phyloP scores from a whole-genome alignment of 2,113 vertebrate genomes.

The Bothrops jararaca region DNA sequence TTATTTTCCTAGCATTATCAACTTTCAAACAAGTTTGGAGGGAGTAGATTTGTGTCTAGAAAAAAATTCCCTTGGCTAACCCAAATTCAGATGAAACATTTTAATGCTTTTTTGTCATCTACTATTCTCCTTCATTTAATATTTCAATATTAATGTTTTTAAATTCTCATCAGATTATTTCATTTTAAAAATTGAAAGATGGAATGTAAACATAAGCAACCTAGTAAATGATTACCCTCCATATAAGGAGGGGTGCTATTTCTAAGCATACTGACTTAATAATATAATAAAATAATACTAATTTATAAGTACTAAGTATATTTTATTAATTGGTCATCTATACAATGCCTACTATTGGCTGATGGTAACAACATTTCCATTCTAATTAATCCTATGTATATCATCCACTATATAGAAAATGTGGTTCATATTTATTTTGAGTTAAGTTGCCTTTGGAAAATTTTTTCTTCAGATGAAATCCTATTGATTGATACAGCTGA shows the following conservation, averaged over 20 bases:
- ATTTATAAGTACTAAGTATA: not conserved
- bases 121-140: not conserved
- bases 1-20: not conserved
- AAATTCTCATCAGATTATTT: not conserved
- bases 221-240: not conserved
- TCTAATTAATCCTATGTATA: accelerated
- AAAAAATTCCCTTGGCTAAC: not conserved
- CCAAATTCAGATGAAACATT: not conserved
- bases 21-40: not conserved
- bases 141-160: not conserved
- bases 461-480: not conserved
- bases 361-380: not conserved
- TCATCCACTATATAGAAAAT: not conserved
- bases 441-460: not conserved
- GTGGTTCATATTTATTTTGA: slow-evolving; percentile 5
- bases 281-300: not conserved
- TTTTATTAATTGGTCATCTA: not conserved
- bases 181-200: not conserved
- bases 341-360: not conserved
- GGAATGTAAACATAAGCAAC: not conserved
- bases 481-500: not conserved
- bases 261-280: not conserved
- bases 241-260: not conserved
- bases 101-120: not conserved
- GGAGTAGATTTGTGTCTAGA: not conserved